Evolutionary conservation across 2,888 invertebrate species (phyloP), one percentile per base, ranked within the genome.

Genomic region (Coenonympha glycerion): DNA sequence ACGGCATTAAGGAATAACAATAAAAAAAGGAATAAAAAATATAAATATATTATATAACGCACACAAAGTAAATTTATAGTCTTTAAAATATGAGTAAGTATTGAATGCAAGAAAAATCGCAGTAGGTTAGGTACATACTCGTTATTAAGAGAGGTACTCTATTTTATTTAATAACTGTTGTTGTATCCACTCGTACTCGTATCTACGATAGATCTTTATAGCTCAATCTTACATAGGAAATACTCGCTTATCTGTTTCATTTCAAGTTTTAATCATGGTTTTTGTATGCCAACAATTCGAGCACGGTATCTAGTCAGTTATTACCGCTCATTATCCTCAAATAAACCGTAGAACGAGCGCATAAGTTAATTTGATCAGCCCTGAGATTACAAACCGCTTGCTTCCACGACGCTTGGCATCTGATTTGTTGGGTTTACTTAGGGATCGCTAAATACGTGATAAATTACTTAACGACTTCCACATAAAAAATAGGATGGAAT

Each of bases 291-390:
- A 68, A 69, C 71, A 61, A 60, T 72, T 75, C 70, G 39, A 37
- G 59, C 60, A 60, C 65, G 61, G 62, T 64, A 65, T 62, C 69
- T 66, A 64, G 66, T 69, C 67, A 68, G 68, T 70, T 74, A 76
- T 77, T 75, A 75, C 69, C 52, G 60, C 71, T 74, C 73, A 77
- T 77, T 79, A 79, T 75, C 68, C 68, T 72, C 63, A 75, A 73
- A 73, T 75, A 77, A 77, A 73, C 69, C 64, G 61, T 63, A 62
- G 67, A 66, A 66, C 63, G 61, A 69, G 62, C 55, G 63, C 66
- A 67, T 71, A 68, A 72, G 71, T 73, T 79, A 76, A 79, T 79
- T 80, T 79, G 81, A 81, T 82, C 71, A 62, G 60, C 61, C 60
- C 61, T 60, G 55, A 76, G 80, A 79, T 80, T 73, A 75, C 64